Percentiles rank a stretch among this genome's conserved stretches.
Evolutionary conservation across 1,140 invertebrate genomes (phyloP).

Genomic region (Chelonus insularis): DNA sequence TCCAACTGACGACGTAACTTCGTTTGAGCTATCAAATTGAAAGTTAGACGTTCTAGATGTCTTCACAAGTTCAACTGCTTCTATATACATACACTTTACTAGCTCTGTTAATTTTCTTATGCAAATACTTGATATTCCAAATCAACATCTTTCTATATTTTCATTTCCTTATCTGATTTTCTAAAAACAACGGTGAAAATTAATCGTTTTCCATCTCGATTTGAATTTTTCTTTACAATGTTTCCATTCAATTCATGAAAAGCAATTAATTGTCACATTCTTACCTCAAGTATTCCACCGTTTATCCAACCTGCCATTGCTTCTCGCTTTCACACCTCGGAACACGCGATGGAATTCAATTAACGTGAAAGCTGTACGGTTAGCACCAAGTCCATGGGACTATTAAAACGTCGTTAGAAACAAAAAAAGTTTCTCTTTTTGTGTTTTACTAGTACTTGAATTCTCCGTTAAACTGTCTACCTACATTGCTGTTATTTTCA

Average conservation of each 20-base stretch:
- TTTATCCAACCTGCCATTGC: neutral
- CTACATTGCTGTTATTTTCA: too few relatives aligned
- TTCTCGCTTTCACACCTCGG: neutral
- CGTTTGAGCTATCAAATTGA: conserved; percentile 22
- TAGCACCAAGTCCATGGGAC: conserved; percentile 12
- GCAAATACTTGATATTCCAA: neutral
- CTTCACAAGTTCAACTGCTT: neutral
- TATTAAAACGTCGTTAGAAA: conserved; percentile 19
- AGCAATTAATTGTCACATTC: conserved; percentile 12
- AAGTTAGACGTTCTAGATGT: conserved; percentile 13
- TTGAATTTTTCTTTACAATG: neutral
- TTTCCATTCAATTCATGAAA: neutral
- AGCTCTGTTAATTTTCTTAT: neutral
- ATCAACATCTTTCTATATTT: too few relatives aligned
- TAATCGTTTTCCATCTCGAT: neutral
- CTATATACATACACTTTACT: neutral
- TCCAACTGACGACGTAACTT: conserved; percentile 17
- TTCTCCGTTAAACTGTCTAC: neutral
- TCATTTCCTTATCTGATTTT: too few relatives aligned
- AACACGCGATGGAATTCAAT: conserved; percentile 26
- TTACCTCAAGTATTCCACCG: neutral
- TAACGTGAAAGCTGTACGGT: conserved; percentile 25
- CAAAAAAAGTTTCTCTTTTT: neutral
- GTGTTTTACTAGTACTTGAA: neutral
- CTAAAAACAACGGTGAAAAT: neutral